Evolutionary conservation across 2,113 vertebrate species (phyloP), one percentile per base, ranked within the genome.

Genomic region (Centropus bengalensis): DNA sequence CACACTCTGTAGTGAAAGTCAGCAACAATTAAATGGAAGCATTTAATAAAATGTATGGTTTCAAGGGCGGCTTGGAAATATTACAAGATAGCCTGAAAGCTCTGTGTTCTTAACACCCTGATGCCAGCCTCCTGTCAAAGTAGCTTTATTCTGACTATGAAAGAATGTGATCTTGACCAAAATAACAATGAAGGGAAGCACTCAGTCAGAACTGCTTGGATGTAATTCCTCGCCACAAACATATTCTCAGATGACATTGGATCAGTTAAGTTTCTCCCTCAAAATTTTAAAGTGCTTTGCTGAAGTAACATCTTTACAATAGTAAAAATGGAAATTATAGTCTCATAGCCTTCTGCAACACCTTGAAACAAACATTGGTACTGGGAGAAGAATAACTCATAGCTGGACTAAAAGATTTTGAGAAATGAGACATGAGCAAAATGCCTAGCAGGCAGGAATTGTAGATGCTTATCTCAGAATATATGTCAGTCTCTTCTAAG

Each of bases 11-110:
- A 87, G 52, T 74, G 70, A 85, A 79, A 80, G 38, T 73, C 13
- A 14, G 18, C 15, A 76, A 82, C 59, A 92, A 87, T 47, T 76
- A 89, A 86, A 82, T 76, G 13, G 55, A 92, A 47, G 19, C 33
- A 82, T 80, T 88, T 80, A 88, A 88, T 76, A 15, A 89, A 69
- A 95, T 44, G 14, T 45, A 4, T 47, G 32, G 28, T 74, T 91
- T 96, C 63, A 89, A 95, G 84, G 60, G 21, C 52, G 91, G 42
- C 28, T 79, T 86, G 76, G 89, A 92, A 77, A 66, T 42, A 63
- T 17, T 49, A 40, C 21, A 77, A 54, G 33, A 58, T 3, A 56
- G 38, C 32, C 85, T 32, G 51, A 71, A 91, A 80, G 21, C 30
- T 42, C 4, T 2, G 33, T 33, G 60, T 74, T 86, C 66, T 73